A percentile compares a stretch with the other conserved stretches of the same genome.
Evolutionary conservation across 2,797 vertebrate species (phyloP).

Genomic region (Labroides dimidiatus): DNA sequence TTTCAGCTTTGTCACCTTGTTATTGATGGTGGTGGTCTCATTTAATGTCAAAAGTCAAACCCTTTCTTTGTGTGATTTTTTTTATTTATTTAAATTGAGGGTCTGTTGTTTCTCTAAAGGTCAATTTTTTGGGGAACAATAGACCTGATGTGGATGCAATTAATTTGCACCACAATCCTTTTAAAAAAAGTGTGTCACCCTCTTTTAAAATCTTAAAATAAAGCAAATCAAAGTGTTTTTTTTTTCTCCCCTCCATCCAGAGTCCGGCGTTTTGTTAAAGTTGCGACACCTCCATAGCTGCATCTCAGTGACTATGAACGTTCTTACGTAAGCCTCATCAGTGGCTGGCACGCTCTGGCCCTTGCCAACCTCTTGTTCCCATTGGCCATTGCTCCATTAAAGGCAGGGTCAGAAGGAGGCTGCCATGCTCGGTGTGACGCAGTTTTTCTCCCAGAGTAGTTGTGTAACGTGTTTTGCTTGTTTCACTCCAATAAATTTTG

Average conservation of each 20-base stretch:
- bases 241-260: background rate
- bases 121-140: no score
- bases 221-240: slow-evolving; percentile 4
- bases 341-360: slow-evolving; percentile 30
- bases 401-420: slow-evolving; percentile 40
- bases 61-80: slow-evolving; percentile 20
- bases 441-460: slow-evolving; percentile 44
- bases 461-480: slow-evolving; percentile 69
- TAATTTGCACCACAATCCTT: background rate
- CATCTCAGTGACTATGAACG: slow-evolving; percentile 28
- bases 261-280: slow-evolving; percentile 2
- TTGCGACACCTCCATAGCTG: slow-evolving; percentile 37
- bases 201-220: background rate
- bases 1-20: slow-evolving; percentile 74
- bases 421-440: slow-evolving; percentile 43
- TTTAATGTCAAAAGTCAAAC: slow-evolving; percentile 34
- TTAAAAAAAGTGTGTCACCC: background rate
- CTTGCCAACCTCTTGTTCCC: slow-evolving; percentile 53
- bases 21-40: slow-evolving; percentile 29
- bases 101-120: slow-evolving; percentile 13
- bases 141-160: slow-evolving; percentile 4
- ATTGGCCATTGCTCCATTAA: slow-evolving; percentile 57
- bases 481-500: slow-evolving; percentile 26
- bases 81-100: slow-evolving; percentile 18
- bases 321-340: slow-evolving; percentile 62